Base-by-base conservation (phyloP, 2,888 invertebrate genomes). In the Eueremaeus valkanovi region DNA sequence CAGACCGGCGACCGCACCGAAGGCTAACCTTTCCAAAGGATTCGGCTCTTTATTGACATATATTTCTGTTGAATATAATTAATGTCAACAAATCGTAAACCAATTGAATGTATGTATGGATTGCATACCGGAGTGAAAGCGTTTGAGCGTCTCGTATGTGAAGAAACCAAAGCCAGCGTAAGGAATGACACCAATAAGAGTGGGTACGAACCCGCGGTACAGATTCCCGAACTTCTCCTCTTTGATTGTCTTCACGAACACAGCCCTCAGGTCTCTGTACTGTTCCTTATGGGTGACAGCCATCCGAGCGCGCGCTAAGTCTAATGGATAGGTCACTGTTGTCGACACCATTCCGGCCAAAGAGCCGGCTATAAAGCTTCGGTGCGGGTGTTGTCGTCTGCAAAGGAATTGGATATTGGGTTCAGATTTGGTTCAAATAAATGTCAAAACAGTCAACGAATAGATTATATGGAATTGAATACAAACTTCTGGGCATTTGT, bases 161-260 rank as follows among this genome's bases (percentile, higher is more conserved):
- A 92, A 97, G 86, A 99, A 99, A 21, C 96, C 95, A 73, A 92
- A 92, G 3, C 98, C 98, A 0, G 98, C 96, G 84, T 98, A 98
- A 0, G 96, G 96, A 79, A 97, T 91, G 3, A 95, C 95, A 0
- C 98, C 98, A 27, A 94, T 83, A 74, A 98, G 88, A 0, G 98
- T 96, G 0, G 97, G 93, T 73, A 90, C 86, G 83, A 91, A 95
- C 0, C 97, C 97, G 79, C 91, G 86, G 83, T 92, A 96, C 75
- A 96, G 86, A 0, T 91, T 89, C 55, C 84, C 77, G 0, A 90
- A 82, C 0, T 96, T 95, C 85, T 96, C 95, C 58, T 89, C 87
- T 21, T 85, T 82, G 83, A 89, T 89, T 72, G 94, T 92, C 81
- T 88, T 89, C 8, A 80, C 78, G 77, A 86, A 85, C 11, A 86